A percentile compares a stretch with the other conserved stretches of the same genome.
These are phyloP conservation scores for Bothrops jararaca DNA, from an alignment of 2,113 vertebrate genomes.

Conservation along the genomic window DNA sequence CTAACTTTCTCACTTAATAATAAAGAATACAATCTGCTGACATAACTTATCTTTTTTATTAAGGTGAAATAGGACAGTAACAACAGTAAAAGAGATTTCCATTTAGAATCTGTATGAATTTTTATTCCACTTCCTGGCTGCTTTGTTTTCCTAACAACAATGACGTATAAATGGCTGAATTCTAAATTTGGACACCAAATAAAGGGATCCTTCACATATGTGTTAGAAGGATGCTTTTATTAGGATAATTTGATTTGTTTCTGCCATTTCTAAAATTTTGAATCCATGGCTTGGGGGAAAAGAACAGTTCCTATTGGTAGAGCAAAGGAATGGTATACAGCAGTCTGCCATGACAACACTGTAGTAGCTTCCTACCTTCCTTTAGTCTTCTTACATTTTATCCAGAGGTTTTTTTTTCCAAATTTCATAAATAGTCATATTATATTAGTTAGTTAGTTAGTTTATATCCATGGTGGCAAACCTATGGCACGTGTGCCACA, in stretches of 20 bases:
- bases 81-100: slow-evolving; percentile 5
- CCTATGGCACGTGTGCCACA: too few species aligned
- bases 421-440: background rate
- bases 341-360: slow-evolving; percentile 62
- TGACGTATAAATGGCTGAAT: slow-evolving; percentile 30
- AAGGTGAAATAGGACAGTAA: background rate
- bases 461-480: too few species aligned
- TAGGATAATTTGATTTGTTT: slow-evolving; percentile 40
- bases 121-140: slow-evolving; percentile 17
- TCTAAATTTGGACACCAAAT: slow-evolving; percentile 37
- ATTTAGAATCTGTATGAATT: slow-evolving; percentile 29
- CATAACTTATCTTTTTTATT: slow-evolving; percentile 10
- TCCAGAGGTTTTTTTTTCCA: slow-evolving; percentile 15
- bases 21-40: slow-evolving; percentile 35
- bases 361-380: slow-evolving; percentile 43
- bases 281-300: slow-evolving; percentile 28
- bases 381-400: slow-evolving; percentile 49
- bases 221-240: slow-evolving; percentile 38
- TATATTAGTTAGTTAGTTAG: background rate
- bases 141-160: slow-evolving; percentile 8
- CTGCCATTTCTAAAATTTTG: slow-evolving; percentile 24
- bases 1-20: slow-evolving; percentile 30
- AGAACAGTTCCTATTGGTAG: slow-evolving; percentile 18
- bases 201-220: slow-evolving; percentile 22
- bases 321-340: slow-evolving; percentile 44